Base-by-base conservation (phyloP, 2,888 invertebrate species). In the Drosophila helvetica region DNA sequence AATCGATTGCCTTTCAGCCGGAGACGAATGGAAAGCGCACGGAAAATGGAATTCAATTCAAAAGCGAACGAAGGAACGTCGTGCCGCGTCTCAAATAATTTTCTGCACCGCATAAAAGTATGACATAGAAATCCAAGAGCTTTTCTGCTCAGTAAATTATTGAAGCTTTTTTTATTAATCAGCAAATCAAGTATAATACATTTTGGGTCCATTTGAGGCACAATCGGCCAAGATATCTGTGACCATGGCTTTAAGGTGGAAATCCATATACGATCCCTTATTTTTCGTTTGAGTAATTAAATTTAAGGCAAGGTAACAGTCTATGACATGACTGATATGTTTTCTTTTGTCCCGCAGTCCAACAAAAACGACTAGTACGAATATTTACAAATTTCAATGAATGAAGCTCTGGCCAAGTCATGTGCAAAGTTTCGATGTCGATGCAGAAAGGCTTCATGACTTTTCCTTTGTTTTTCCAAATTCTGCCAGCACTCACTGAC, bases 81-180 rank as follows among this genome's bases (percentile, higher is more conserved):
- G 7, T 43, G 54, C 25, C 57, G 78, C 33, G 58, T 47, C 61
- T 19, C 60, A 63, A 75, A 75, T 57, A 68, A 65, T 79, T 78
- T 62, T 45, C 46, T 30, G 51, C 72, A 59, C 17, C 53, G 63
- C 63, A 72, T 67, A 27, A 71, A 61, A 63, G 54, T 65, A 54
- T 59, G 55, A 70, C 55, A 52, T 42, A 27, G 33, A 48, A 65
- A 55, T 55, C 9, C 25, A 47, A 69, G 12, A 33, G 33, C 33
- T 15, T 9, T 30, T 5, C 22, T 22, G n/a, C n/a, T n/a, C n/a
- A n/a, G n/a, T n/a, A 22, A 4, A 22, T 22, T 5, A 4, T 22
- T 22, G 22, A 22, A 22, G 22, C 22, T 3, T 22, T 0, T 22
- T 22, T 22, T 22, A 22, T 22, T 22, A 22, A 22, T 22, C 22